These are phyloP conservation scores for Acleris laterana DNA, from an alignment of 2,888 invertebrate species.

Conservation along the genomic window DNA sequence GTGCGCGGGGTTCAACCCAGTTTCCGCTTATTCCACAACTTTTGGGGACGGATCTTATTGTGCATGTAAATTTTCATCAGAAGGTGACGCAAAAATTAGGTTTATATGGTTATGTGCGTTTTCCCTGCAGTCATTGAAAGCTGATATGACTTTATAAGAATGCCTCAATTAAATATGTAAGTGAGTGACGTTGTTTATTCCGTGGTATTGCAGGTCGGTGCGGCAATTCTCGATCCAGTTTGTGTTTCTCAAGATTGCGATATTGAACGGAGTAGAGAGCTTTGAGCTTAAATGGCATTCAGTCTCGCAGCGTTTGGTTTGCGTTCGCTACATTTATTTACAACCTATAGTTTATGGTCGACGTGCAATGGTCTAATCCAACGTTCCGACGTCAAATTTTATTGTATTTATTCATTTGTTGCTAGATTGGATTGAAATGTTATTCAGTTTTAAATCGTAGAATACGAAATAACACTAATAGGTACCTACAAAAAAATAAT, in stretches of 20 bases:
- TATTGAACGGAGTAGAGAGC: conserved; percentile 62
- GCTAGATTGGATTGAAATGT: conserved; percentile 13
- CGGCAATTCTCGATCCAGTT: conserved; percentile 68
- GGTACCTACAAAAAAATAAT: too few species aligned
- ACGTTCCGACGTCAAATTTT: conserved; percentile 35
- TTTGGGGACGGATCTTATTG: too few species aligned
- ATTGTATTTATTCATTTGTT: conserved; percentile 32
- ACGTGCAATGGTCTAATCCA: conserved; percentile 31
- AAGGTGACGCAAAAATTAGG: too few species aligned
- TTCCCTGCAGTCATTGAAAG: neutral
- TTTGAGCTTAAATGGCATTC: conserved; percentile 61
- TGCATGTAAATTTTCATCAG: too few species aligned
- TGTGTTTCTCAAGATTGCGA: conserved; percentile 74
- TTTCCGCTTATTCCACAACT: too few species aligned
- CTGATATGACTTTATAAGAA: neutral
- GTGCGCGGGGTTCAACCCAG: too few species aligned
- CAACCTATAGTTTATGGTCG: conserved; percentile 38
- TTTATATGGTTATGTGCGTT: too few species aligned
- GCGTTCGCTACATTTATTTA: conserved; percentile 47
- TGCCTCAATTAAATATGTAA: conserved; percentile 1
- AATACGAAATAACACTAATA: too few species aligned
- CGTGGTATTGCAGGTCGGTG: conserved; percentile 57
- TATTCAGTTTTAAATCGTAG: neutral
- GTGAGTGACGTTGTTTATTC: conserved; percentile 46
- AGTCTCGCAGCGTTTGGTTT: conserved; percentile 51